Conservation (phyloP, 2,888 invertebrate genomes). For the Polymixis lichenea region DNA sequence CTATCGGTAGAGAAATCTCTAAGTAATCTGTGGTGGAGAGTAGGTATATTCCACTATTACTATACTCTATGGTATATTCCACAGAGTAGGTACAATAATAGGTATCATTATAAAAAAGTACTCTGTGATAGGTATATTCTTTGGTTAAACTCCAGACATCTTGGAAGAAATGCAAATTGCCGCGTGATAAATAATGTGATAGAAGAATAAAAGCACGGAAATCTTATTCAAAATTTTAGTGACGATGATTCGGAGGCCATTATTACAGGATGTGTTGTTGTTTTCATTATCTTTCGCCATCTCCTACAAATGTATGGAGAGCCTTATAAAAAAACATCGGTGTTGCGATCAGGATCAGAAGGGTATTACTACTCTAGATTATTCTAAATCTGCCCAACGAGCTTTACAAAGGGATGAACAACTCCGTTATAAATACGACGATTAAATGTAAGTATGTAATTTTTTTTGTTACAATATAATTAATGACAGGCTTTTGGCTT, state of each 20-base stretch:
- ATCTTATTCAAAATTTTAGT: conserved; percentile 31
- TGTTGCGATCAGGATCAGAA: too few relatives aligned
- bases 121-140: too few relatives aligned
- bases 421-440: neutral
- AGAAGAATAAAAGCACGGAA: conserved; percentile 12
- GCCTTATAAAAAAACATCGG: conserved; percentile 71
- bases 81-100: too few relatives aligned
- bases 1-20: too few relatives aligned
- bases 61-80: too few relatives aligned
- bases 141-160: neutral
- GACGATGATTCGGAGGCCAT: neutral
- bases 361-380: conserved; percentile 14
- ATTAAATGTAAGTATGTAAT: conserved; percentile 16
- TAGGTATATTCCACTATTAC: too few relatives aligned
- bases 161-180: neutral
- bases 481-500: neutral
- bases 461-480: neutral
- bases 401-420: neutral
- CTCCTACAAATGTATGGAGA: conserved; percentile 61
- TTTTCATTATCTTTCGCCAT: conserved; percentile 35
- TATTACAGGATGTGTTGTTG: conserved; percentile 8
- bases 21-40: too few relatives aligned
- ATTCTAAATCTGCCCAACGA: neutral
- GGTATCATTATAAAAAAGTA: too few relatives aligned
- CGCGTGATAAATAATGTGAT: neutral